Conservation (phyloP, 2,113 vertebrate genomes). For the Hippocampus comes region DNA sequence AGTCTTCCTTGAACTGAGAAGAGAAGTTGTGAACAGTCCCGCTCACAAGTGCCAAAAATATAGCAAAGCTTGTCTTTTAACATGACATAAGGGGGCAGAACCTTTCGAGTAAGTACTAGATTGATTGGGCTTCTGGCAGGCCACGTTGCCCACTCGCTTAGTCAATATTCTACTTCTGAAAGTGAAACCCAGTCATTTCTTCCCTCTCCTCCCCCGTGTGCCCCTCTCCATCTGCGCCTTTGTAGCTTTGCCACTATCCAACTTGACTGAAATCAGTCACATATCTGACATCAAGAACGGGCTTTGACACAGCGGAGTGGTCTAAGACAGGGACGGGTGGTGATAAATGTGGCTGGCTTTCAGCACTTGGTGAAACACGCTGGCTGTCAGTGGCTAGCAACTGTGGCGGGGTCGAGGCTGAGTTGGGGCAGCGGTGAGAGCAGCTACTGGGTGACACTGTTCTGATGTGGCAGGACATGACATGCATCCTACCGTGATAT, state of each 20-base stretch:
- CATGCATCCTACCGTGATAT: constrained; percentile 55
- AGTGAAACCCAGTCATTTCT: constrained; percentile 40
- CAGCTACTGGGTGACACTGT: constrained; percentile 37
- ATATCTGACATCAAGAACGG: constrained; percentile 51
- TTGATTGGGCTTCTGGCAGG: constrained; percentile 63
- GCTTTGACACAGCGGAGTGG: constrained; percentile 50
- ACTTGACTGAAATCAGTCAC: constrained; percentile 48
- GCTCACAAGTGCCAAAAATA: constrained; percentile 22
- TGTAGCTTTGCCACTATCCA: constrained; percentile 29
- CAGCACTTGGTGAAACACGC: constrained; percentile 61
- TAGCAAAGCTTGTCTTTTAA: constrained; percentile 26
- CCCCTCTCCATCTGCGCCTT: constrained; percentile 11
- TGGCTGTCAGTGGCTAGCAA: constrained; percentile 59
- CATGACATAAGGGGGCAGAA: constrained; percentile 19
- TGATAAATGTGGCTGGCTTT: constrained; percentile 59
- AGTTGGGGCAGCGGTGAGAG: background rate
- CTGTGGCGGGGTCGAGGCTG: constrained; percentile 22
- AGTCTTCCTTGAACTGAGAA: background rate
- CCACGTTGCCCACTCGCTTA: constrained; percentile 46
- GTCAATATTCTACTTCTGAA: constrained; percentile 41
- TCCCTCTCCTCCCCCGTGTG: constrained; percentile 4
- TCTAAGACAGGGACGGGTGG: constrained; percentile 49
- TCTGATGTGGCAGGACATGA: constrained; percentile 59
- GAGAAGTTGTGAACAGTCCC: background rate
- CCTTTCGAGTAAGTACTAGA: constrained; percentile 40